phyloP scores from a whole-genome alignment of 2,797 vertebrate species.

The Salmo trutta region DNA sequence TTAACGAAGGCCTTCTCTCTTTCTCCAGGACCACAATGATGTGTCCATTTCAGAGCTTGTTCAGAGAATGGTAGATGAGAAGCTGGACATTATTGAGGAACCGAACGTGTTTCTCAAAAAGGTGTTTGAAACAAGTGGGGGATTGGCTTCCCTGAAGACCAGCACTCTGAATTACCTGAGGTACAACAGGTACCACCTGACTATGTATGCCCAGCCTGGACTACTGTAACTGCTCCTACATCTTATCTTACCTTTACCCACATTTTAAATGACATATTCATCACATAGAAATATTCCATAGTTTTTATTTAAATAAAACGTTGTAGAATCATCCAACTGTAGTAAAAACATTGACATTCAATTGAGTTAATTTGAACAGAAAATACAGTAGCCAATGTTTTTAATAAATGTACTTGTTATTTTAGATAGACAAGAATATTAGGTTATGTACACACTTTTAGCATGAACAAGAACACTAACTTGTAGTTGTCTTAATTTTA shows the following conservation, averaged over 20 bases:
- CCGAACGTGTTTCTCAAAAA: constrained; percentile 50
- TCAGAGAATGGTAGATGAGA: constrained; percentile 58
- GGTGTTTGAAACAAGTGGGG: constrained; percentile 51
- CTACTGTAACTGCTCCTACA: constrained; percentile 57
- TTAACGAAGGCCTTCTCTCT: not conserved
- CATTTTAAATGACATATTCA: not conserved
- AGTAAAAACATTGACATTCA: not conserved
- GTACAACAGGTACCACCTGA: constrained; percentile 83
- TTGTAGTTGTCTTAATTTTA: not conserved
- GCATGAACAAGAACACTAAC: not conserved
- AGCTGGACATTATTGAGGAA: constrained; percentile 50
- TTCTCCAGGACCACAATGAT: constrained; percentile 47
- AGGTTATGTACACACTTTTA: not conserved
- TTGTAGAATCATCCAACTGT: not conserved
- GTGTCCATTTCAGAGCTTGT: constrained; percentile 59
- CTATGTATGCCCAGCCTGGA: constrained; percentile 81
- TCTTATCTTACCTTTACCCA: not conserved
- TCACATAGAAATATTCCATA: not conserved
- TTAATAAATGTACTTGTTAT: not conserved
- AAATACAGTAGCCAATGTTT: not conserved
- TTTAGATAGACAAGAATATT: not conserved
- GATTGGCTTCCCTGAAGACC: constrained; percentile 65
- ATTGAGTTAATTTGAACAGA: not conserved
- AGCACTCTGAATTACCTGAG: constrained; percentile 77
- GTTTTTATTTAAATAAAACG: not conserved